Evolutionary conservation across 1,140 invertebrate species (phyloP), one percentile per base, ranked within the genome.

Genomic region (Pteromalus puparum): DNA sequence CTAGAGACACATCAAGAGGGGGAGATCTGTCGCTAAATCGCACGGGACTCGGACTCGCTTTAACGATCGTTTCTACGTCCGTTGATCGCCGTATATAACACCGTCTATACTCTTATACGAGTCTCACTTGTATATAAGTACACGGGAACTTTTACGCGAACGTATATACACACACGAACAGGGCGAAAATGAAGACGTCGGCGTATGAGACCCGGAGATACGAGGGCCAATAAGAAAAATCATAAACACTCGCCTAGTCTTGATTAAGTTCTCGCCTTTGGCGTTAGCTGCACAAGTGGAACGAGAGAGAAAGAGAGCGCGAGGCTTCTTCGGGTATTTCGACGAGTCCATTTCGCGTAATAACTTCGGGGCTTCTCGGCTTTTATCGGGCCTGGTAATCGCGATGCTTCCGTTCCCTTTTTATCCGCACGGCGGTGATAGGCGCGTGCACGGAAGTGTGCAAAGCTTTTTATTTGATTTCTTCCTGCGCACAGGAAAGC

Each of bases 161-260:
- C 74, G 46, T 13, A 13, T 9, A 42, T 9, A 42, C 1, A 42
- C 10, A 13, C 13, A 24, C 42, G 24, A 15, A 46, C 12, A 75
- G 85, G 72, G 28, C 24, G 30, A 72, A 73, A 76, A 85, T 79
- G 82, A 84, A 77, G 84, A 78, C 74, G 84, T 81, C 81, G 83
- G 76, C 67, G 70, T 82, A n/a, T 61, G 83, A 85, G 79, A 73
- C 46, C 75, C 81, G 72, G 74, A 89, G 90, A 90, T 91, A 91
- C 86, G 89, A 90, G 87, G 53, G 86, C 88, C 91, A 91, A 91
- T 92, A 92, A 91, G 89, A 92, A 92, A 92, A 92, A 92, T 92
- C 91, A 92, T 92, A 92, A 92, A 92, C 91, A 91, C 91, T 90
- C 90, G 91, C 88, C 89, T 90, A 72, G 73, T 28, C 46, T 91